Base-by-base conservation (phyloP, 2,113 vertebrate genomes). In the Clarias gariepinus region DNA sequence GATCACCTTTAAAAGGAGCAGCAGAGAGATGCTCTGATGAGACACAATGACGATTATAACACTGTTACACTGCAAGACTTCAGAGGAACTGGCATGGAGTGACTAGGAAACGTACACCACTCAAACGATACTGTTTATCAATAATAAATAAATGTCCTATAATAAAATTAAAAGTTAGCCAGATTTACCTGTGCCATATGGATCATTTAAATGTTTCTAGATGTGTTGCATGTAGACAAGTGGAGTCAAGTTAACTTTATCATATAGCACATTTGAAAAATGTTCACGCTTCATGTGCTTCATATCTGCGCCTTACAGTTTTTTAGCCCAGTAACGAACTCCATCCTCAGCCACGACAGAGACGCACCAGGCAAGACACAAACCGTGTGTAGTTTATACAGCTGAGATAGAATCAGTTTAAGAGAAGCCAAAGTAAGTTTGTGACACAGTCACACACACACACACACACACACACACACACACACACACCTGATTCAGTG, bases 401-500 rank as follows among this genome's bases (percentile, higher is more conserved):
- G 25, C 11, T 3, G 25, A 53, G 2, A 3, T 77, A 13, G 25
- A 47, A 4, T 21, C 21, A 5, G 11, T 52, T 2, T 53, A 13
- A 53, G 73, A 23, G 23, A 25, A 77, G 25, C 4, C 2, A 1
- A n/a, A 77, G 74, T 41, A 6, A 41, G 19, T 10, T 23, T 12
- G 52, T 78, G 76, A 79, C 7, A 58, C 53, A 58, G 3, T 30
- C 30, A 66, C 23, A 25, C 63, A 66, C 60, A 77, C 16, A 41
- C 8, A 73, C 12, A 78, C 53, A 61, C 57, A 61, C 30, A 79
- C 25, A 19, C 28, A 11, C 16, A 79, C 16, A 78, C 13, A 78
- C 52, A 61, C 53, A 81, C 83, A 78, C 90, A 99, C 98, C 95
- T 3, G 96, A 96, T 88, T 96, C 92, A 12, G 95, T 96, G 4